These are phyloP conservation scores for Drosophila nigritarsus DNA, from an alignment of 2,888 invertebrate species.

Conservation along the genomic window DNA sequence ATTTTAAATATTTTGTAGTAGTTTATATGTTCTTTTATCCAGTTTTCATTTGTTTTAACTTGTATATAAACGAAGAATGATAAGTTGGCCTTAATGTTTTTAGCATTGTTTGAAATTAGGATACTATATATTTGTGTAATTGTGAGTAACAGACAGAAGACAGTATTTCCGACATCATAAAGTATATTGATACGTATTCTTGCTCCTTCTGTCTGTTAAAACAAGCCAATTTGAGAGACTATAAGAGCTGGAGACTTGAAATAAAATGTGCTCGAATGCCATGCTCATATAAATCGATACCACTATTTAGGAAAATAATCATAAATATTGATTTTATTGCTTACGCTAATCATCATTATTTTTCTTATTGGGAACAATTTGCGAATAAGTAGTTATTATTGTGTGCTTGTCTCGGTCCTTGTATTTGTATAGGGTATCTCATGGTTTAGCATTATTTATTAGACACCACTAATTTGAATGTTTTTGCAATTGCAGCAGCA, in stretches of 20 bases:
- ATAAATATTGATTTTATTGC: neutral
- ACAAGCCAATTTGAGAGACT: neutral
- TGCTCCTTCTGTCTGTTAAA: neutral
- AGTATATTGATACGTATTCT: neutral
- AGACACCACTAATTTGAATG: neutral
- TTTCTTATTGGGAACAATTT: neutral
- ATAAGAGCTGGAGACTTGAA: neutral
- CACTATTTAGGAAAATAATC: neutral
- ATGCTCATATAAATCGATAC: neutral
- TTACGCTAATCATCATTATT: neutral
- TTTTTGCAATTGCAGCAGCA: constrained; percentile 46
- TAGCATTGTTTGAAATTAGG: neutral
- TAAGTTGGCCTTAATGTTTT: neutral
- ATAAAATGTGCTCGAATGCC: neutral
- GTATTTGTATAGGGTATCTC: neutral
- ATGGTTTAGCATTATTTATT: neutral
- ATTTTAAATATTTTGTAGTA: neutral
- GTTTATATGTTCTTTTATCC: neutral
- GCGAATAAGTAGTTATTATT: neutral
- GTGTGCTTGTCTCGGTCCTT: neutral
- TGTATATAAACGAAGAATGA: neutral
- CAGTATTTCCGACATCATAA: neutral
- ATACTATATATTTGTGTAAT: neutral
- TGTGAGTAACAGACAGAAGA: neutral
- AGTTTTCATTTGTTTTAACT: neutral